A percentile compares a stretch with the other conserved stretches of the same genome.
These are phyloP conservation scores for Lytechinus variegatus DNA, from an alignment of 35 echinoderm and acorn worm genomes.

Conservation along the genomic window DNA sequence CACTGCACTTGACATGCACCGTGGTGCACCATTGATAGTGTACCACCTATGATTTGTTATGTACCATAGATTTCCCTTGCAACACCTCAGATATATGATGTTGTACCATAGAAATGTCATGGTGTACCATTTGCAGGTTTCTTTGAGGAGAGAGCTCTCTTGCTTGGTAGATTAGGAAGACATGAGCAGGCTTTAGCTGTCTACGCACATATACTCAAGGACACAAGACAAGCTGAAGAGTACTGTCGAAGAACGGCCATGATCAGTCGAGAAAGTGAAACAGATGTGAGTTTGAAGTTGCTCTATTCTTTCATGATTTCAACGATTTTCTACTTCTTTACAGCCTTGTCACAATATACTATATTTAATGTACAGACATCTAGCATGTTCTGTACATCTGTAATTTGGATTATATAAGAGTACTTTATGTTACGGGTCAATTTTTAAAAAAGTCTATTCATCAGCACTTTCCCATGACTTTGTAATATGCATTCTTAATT, in stretches of 20 bases:
- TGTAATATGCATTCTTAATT: no score
- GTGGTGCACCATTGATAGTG: not conserved
- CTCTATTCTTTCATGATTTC: not conserved
- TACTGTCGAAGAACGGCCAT: constrained; percentile 83
- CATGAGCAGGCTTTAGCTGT: constrained; percentile 97
- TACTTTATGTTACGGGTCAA: no score
- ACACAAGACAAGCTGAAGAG: constrained; percentile 83
- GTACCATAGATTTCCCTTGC: not conserved
- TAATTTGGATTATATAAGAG: no score
- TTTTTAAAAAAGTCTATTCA: no score
- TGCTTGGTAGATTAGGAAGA: constrained; percentile 79
- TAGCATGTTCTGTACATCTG: no score
- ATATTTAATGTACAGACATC: no score
- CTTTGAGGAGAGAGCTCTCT: constrained; percentile 91
- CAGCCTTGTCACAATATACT: no score
- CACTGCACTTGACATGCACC: not conserved
- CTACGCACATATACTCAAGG: constrained; percentile 96
- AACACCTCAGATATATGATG: not conserved
- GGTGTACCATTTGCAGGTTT: constrained; percentile 64
- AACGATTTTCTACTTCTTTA: no score
- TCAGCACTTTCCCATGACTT: no score
- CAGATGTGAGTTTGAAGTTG: constrained; percentile 74
- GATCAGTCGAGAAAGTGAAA: constrained; percentile 68
- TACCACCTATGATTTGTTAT: not conserved
- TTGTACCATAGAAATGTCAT: not conserved